Base-by-base conservation (phyloP, 1,140 invertebrate species). In the Eriosoma lanigerum region DNA sequence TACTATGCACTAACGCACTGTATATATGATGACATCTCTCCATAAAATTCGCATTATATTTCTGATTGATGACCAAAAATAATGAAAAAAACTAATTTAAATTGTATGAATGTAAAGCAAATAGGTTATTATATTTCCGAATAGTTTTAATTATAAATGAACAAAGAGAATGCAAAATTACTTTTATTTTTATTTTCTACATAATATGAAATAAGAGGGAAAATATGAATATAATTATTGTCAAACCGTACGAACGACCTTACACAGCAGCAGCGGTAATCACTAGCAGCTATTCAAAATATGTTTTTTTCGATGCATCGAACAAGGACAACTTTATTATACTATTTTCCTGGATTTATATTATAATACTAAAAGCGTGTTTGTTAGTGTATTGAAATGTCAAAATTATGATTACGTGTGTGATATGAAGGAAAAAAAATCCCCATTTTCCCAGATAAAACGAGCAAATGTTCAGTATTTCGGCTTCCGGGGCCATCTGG, bases 311-410 rank as follows among this genome's bases (percentile, higher is more conserved):
- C 17, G n/a, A 64, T 29, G 60, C 29, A 1, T 64, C 21, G 6
- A 46, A 68, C 64, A 68, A 68, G 64, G 64, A 68, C 64, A 68
- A 68, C 17, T 48, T 48, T 21, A 38, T 38, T 21, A 12, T 44
- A 62, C 26, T 60, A 64, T 38, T 44, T 44, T 64, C n/a, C 29
- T 64, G 32, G 62, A 64, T 64, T 29, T 12, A 44, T 19, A 32
- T 24, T n/a, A n/a, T n/a, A n/a, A n/a, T n/a, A n/a, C n/a, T n/a
- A 64, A 15, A 38, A n/a, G 26, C 29, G 19, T 60, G 38, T 64
- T 64, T 38, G 24, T 26, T 56, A 1, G 13, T 0, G 19, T n/a
- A n/a, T 38, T 21, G 32, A 64, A 19, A 62, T 17, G 8, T 62
- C 15, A 62, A 62, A 62, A 64, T 21, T 38, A 5, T n/a, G n/a